Evolutionary conservation across 2,113 vertebrate genomes (phyloP), one percentile per base, ranked within the genome.

Genomic region (Pristiophorus japonicus): DNA sequence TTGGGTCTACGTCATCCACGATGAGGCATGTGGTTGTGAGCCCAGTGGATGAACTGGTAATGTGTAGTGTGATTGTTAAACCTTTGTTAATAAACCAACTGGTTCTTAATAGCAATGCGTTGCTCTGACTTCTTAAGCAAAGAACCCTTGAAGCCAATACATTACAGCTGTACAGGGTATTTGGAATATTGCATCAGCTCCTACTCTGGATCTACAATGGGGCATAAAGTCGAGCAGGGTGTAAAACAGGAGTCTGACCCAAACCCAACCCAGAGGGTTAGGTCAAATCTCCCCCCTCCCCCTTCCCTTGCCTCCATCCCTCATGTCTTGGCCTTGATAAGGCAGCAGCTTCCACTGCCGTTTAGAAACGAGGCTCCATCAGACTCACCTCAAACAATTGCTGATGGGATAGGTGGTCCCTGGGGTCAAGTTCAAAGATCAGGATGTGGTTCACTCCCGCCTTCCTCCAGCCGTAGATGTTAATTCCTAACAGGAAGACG

Each of bases 401-500:
- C 85, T 95, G 95, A 63, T 96, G 90, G 67, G 96, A 84, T 42
- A 96, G 93, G 84, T 84, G 4, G 95, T 95, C 95, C 92, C 96
- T 87, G 47, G 96, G 96, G 65, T 95, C 96, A 62, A 90, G 94
- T 42, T 95, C 95, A 95, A 95, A 96, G 78, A 95, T 96, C 84
- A 95, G 62, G 22, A 63, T 91, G 95, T 96, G 96, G 94, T 95
- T 96, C 38, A 96, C 96, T 65, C 96, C 96, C 0, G 95, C 94
- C 59, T 96, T 95, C 59, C 95, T 84, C 95, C 96, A 96, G 11
- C 84, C 95, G 20, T 96, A 96, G 70, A 66, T 95, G 78, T 96
- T 95, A 94, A 96, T 96, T 70, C 96, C 96, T 78, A 95, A 67
- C 84, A 95, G 96, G 94, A 96, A 96, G 70, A 95, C 75, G 93